Base-by-base conservation (phyloP, 2,888 invertebrate genomes). In the Synergus laeviventris region DNA sequence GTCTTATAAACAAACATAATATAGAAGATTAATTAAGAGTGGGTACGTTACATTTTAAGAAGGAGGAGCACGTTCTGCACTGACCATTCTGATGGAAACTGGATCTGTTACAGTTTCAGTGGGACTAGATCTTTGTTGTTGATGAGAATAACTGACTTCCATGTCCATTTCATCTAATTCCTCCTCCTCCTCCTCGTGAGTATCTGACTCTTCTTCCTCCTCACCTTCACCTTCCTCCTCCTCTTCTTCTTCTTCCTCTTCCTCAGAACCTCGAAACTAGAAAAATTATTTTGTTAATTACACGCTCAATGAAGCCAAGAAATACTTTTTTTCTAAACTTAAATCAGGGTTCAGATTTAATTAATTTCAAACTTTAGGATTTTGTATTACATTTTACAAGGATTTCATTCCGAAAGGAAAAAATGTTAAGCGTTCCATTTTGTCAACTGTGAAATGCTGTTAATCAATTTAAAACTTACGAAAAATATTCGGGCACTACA, bases 81-180 rank as follows among this genome's bases (percentile, higher is more conserved):
- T 83, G 83, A 91, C 88, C 88, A 91, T 89, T 85, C 91, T 86
- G 74, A 90, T 89, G 74, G 90, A 88, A 59, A 87, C 88, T 38
- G 90, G 89, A 84, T 90, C 89, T 49, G 88, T 87, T 74, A 87
- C 87, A 45, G 87, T 86, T 76, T 89, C 89, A 21, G 88, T 88
- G 61, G 90, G 91, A 82, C 90, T 90, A 49, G 90, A 88, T 84
- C 89, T 87, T 81, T 89, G 91, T 80, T 88, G 89, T 79, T 88
- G 90, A 85, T 89, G 89, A 36, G 90, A 84, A 79, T 89, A 91
- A 84, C 90, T 90, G 75, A 90, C 90, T 87, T 91, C 91, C 91
- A 91, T 91, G 78, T 91, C 91, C 75, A 90, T 89, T 83, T 91
- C 91, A 79, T 91, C 91, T 74, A 91, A 85, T 81, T 91, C 91